Evolutionary conservation across 2,113 vertebrate species (phyloP).

Genomic region (Dipodomys ordii): DNA sequence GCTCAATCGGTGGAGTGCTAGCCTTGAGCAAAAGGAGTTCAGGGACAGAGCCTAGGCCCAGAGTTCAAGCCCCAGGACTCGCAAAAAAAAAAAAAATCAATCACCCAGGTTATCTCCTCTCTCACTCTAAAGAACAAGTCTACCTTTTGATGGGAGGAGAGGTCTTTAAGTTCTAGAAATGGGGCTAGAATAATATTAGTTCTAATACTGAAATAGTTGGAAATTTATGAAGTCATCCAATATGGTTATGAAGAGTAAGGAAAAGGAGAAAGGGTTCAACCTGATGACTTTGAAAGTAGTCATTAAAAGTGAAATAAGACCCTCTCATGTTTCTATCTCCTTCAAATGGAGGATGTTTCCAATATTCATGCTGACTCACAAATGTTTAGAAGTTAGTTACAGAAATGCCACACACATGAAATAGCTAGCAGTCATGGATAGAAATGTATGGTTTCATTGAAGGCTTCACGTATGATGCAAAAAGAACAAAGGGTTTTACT

Average conservation of each 20-base stretch:
- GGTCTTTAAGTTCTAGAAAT: not conserved
- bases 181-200: not conserved
- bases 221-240: conserved; percentile 14
- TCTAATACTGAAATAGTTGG: not conserved
- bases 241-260: not conserved
- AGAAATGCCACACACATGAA: not conserved
- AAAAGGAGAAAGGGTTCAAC: accelerated
- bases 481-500: not conserved
- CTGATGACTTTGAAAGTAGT: not conserved
- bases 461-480: not conserved
- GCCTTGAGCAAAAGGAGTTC: too few relatives aligned
- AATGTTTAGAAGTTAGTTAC: not conserved
- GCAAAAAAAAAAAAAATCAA: too few relatives aligned
- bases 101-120: not conserved
- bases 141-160: not conserved
- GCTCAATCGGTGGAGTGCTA: too few relatives aligned
- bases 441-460: not conserved
- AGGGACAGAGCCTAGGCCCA: too few relatives aligned
- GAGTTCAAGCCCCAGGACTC: too few relatives aligned
- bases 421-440: not conserved
- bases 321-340: not conserved
- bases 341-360: not conserved
- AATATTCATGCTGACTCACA: not conserved
- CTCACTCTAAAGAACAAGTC: not conserved
- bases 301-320: not conserved